Evolutionary conservation across 2,113 vertebrate genomes (phyloP).

Genomic region (Neomonachus schauinslandi): DNA sequence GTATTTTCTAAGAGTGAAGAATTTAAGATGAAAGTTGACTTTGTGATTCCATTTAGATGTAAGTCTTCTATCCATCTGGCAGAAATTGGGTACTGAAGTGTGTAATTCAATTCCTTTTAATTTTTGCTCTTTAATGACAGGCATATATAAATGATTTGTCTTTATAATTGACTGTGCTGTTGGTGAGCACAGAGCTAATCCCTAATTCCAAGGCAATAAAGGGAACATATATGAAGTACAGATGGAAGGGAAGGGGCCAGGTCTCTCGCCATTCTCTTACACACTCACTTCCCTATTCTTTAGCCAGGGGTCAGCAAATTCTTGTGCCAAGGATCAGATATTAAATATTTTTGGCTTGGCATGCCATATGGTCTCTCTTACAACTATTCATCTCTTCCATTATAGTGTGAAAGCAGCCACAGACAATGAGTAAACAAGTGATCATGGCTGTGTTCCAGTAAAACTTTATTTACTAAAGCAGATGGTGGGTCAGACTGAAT

Average conservation of each 20-base stretch:
- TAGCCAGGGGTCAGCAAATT: background rate
- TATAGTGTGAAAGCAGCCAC: background rate
- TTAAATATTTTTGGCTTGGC: background rate
- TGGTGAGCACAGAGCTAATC: constrained; percentile 55
- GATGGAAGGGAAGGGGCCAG: background rate
- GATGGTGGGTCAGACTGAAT: background rate
- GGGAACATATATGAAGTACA: background rate
- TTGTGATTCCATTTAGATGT: constrained; percentile 25
- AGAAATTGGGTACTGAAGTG: constrained; percentile 63
- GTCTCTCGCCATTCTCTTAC: background rate
- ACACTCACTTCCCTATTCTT: background rate
- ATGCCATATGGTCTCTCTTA: background rate
- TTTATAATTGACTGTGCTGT: constrained; percentile 72
- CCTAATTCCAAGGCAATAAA: constrained; percentile 56
- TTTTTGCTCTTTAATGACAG: constrained; percentile 77
- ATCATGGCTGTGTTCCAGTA: background rate
- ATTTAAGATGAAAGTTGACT: constrained; percentile 28
- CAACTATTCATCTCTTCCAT: background rate
- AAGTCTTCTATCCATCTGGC: constrained; percentile 31
- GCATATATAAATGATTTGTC: constrained; percentile 73
- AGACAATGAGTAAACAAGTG: background rate
- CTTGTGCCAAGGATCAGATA: background rate
- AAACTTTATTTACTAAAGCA: constrained; percentile 32
- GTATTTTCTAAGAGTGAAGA: constrained; percentile 20
- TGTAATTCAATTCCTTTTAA: constrained; percentile 69